These are phyloP conservation scores for Girardia tigrina DNA, from an alignment of 2,888 invertebrate genomes.

Conservation along the genomic window DNA sequence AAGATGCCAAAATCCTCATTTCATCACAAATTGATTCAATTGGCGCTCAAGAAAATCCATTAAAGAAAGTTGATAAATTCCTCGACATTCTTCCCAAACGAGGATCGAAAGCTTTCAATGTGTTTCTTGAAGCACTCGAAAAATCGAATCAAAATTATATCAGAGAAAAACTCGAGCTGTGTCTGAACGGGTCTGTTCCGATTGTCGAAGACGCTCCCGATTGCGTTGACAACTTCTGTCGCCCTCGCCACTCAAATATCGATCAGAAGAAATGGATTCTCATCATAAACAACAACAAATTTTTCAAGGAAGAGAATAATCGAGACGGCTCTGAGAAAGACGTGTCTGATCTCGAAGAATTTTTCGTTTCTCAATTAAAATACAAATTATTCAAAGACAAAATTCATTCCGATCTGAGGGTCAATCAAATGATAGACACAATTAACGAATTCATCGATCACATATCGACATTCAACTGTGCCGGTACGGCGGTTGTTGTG, in stretches of 20 bases:
- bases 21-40: not conserved
- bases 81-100: not conserved
- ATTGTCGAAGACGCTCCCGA: not conserved
- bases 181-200: not conserved
- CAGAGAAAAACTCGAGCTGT: not conserved
- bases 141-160: not conserved
- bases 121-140: not conserved
- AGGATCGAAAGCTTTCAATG: not conserved
- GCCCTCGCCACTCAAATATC: not conserved
- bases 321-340: not conserved
- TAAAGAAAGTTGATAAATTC: not conserved
- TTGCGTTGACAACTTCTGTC: not conserved
- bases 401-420: not conserved
- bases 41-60: not conserved
- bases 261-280: not conserved
- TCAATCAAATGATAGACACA: not conserved
- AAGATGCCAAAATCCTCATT: not conserved
- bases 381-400: not conserved
- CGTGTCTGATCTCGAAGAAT: not conserved
- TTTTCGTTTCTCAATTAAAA: not conserved
- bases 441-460: not conserved
- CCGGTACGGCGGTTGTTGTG: not conserved
- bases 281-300: not conserved
- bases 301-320: not conserved
- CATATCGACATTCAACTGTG: too few species aligned